These are phyloP conservation scores for Calycopis cecrops DNA, from an alignment of 1,140 invertebrate genomes.

Conservation along the genomic window DNA sequence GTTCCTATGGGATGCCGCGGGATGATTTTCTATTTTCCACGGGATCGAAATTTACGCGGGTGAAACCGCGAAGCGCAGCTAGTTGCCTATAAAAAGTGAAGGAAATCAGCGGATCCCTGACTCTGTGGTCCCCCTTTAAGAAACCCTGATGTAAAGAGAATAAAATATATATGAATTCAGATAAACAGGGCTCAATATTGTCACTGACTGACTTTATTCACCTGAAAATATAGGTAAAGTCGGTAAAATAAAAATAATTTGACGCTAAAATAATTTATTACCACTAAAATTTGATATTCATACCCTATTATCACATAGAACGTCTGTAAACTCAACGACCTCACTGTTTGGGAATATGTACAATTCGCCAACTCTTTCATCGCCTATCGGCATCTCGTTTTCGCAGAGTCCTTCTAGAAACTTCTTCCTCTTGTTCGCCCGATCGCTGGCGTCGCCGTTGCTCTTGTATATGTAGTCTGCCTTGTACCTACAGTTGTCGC, in stretches of 20 bases:
- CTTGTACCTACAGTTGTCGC: conserved; percentile 32
- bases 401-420: conserved; percentile 30
- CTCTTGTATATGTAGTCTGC: conserved; percentile 32
- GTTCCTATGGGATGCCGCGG: too few species aligned
- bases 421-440: conserved; percentile 23
- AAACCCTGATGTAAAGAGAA: too few species aligned
- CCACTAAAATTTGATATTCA: conserved; percentile 30
- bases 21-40: too few species aligned
- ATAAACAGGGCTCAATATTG: too few species aligned
- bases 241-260: not conserved
- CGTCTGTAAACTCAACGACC: conserved; percentile 63
- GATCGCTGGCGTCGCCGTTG: conserved; percentile 33
- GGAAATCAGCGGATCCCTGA: too few species aligned
- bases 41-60: too few species aligned
- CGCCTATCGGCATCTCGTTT: conserved; percentile 45
- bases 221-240: too few species aligned
- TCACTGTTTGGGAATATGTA: conserved; percentile 68
- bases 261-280: conserved; percentile 7
- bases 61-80: too few species aligned
- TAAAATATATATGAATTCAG: too few species aligned
- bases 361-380: conserved; percentile 59
- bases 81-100: too few species aligned
- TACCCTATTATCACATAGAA: conserved; percentile 63
- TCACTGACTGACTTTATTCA: too few species aligned
- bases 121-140: too few species aligned